A percentile compares a stretch with the other conserved stretches of the same genome.
phyloP scores from a whole-genome alignment of 23 tunicate species.

The Ascidia mentula region DNA sequence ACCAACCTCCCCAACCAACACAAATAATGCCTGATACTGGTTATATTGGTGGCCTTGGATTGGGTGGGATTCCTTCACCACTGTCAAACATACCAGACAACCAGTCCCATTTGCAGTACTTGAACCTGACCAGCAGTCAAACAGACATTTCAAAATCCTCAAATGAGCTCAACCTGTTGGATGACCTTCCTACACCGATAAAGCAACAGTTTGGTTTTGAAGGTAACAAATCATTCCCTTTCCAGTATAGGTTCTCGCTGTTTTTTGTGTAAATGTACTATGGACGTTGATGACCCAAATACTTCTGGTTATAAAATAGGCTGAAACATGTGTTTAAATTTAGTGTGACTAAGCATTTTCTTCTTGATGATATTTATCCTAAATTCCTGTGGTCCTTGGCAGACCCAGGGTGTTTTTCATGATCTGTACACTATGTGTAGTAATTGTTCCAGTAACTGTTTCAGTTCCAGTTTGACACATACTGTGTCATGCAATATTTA shows the following conservation, averaged over 20 bases:
- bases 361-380: too few relatives aligned
- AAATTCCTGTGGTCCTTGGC: too few relatives aligned
- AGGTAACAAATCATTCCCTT: too few relatives aligned
- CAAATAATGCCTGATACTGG: conserved; percentile 12
- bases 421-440: too few relatives aligned
- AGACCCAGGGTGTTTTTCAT: too few relatives aligned
- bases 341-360: too few relatives aligned
- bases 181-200: conserved; percentile 48
- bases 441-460: too few relatives aligned
- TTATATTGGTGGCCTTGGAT: neutral
- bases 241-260: neutral
- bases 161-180: conserved; percentile 11
- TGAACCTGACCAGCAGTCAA: conserved; percentile 29
- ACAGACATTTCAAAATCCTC: neutral
- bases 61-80: neutral
- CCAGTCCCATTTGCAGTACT: conserved; percentile 75
- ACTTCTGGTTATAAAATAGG: too few relatives aligned
- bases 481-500: too few relatives aligned
- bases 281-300: too few relatives aligned
- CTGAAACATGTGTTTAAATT: too few relatives aligned
- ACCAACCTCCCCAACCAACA: conserved; percentile 25
- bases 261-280: neutral
- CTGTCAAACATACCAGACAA: conserved; percentile 33
- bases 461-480: too few relatives aligned
- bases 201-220: conserved; percentile 22